These are phyloP conservation scores for Apodemia arnacis DNA, from an alignment of 2,888 invertebrate genomes.

Conservation along the genomic window DNA sequence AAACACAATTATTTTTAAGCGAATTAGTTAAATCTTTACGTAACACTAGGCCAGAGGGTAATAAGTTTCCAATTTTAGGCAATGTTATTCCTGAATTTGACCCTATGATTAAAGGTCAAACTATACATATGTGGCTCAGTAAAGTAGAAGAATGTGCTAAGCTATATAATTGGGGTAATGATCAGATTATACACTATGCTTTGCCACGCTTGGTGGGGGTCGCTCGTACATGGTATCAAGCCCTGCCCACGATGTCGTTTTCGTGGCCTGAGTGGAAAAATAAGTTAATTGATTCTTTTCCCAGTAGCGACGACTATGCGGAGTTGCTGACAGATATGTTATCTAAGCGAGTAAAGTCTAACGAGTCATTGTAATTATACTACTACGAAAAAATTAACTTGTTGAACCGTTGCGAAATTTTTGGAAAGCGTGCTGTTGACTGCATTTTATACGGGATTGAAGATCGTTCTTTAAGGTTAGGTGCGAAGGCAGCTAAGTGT, in stretches of 20 bases:
- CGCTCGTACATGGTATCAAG: constrained; percentile 76
- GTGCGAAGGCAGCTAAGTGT: constrained; percentile 47
- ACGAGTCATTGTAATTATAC: constrained; percentile 72
- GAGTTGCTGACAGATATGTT: constrained; percentile 79
- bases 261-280: constrained; percentile 78
- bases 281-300: constrained; percentile 72
- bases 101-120: constrained; percentile 64
- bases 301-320: constrained; percentile 66
- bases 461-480: constrained; percentile 70
- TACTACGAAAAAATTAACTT: constrained; percentile 76
- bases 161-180: constrained; percentile 73
- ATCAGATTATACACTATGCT: constrained; percentile 77
- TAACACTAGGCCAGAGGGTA: neutral
- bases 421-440: constrained; percentile 73
- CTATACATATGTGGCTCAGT: constrained; percentile 64
- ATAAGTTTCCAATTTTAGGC: constrained; percentile 44
- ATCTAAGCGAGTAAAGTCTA: constrained; percentile 43
- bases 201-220: constrained; percentile 71
- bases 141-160: constrained; percentile 77
- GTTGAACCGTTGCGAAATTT: constrained; percentile 73
- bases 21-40: neutral
- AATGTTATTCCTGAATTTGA: constrained; percentile 76
- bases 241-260: constrained; percentile 58
- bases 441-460: constrained; percentile 78
- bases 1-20: no score